These are phyloP conservation scores for Aphelocoma californica DNA, from an alignment of 2,797 vertebrate species.

Conservation along the genomic window DNA sequence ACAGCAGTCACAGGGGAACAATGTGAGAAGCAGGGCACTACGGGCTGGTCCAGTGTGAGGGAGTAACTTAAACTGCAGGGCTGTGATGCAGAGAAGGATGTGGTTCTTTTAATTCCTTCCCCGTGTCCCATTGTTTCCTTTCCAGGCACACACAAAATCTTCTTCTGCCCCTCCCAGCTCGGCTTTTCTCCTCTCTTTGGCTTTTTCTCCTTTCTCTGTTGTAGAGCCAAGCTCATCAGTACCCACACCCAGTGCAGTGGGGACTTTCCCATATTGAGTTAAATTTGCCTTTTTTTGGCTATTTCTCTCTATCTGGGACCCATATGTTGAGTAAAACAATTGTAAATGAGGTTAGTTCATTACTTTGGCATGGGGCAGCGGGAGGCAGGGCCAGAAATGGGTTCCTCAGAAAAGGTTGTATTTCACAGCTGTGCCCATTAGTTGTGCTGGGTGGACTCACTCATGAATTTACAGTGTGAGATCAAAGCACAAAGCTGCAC, in stretches of 20 bases:
- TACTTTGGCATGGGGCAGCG: background rate
- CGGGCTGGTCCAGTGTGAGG: background rate
- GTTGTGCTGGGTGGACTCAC: background rate
- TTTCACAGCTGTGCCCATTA: background rate
- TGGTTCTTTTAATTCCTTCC: constrained; percentile 46
- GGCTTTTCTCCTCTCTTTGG: background rate
- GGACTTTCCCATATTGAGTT: background rate
- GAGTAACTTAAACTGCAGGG: background rate
- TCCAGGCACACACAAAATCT: background rate
- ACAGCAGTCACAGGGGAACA: constrained; percentile 9
- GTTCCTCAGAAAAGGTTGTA: background rate
- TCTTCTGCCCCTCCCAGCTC: background rate
- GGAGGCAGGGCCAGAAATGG: background rate
- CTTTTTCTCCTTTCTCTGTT: background rate
- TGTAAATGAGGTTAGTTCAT: background rate
- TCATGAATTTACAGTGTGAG: background rate
- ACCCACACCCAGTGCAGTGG: background rate
- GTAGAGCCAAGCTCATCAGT: background rate
- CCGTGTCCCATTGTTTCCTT: constrained; percentile 38
- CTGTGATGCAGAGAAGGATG: constrained; percentile 33
- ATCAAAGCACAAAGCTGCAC: background rate
- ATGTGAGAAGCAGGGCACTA: background rate
- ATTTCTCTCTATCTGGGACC: constrained; percentile 30
- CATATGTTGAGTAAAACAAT: constrained; percentile 37
- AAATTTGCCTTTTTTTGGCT: background rate